phyloP scores from a whole-genome alignment of 2,113 vertebrate species.

The Muntiacus muntjak region DNA sequence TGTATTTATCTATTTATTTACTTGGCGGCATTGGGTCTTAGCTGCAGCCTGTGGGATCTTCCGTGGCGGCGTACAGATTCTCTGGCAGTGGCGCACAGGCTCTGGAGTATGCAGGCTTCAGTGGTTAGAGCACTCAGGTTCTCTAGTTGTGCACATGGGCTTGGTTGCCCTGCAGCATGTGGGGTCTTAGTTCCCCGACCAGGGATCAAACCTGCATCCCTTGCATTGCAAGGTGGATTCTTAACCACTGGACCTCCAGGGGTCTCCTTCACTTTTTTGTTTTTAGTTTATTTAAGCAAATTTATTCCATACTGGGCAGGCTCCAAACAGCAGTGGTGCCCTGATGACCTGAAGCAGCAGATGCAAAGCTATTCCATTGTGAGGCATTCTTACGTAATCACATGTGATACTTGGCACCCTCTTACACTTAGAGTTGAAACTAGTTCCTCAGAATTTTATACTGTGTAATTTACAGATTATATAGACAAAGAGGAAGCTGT shows the following conservation, averaged over 20 bases:
- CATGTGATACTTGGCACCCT: not conserved
- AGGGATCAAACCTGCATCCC: not conserved
- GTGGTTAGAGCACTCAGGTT: not conserved
- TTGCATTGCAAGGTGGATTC: not conserved
- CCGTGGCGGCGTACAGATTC: rapidly evolving
- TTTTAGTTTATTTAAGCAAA: not conserved
- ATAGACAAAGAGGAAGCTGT: not conserved
- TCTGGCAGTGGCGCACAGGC: not conserved
- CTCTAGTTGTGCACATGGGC: not conserved
- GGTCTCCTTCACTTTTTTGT: not conserved
- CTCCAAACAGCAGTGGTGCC: not conserved
- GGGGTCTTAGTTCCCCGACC: not conserved
- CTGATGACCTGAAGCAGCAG: not conserved
- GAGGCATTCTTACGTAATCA: not conserved
- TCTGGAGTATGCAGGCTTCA: not conserved
- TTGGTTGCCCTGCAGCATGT: not conserved
- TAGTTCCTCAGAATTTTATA: not conserved
- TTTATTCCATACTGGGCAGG: not conserved
- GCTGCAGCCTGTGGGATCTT: not conserved
- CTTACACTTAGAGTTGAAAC: not conserved
- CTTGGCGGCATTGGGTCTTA: not conserved
- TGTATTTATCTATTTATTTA: not conserved
- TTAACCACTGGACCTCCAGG: not conserved
- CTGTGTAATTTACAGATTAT: not conserved
- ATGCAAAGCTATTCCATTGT: not conserved